These are phyloP conservation scores for Sycobia sp. DNA, from an alignment of 1,140 invertebrate species.

Conservation along the genomic window DNA sequence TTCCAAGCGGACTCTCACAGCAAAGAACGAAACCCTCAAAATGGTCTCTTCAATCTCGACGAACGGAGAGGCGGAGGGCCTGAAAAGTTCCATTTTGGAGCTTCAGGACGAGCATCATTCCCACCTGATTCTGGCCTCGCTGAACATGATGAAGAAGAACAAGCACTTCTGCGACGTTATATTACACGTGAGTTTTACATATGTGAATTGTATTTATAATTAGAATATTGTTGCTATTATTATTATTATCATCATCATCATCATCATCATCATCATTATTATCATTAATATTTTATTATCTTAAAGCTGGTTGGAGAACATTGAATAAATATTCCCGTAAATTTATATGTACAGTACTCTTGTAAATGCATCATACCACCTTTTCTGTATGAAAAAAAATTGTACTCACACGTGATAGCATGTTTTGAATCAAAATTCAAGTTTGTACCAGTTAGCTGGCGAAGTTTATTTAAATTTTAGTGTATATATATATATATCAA, in stretches of 20 bases:
- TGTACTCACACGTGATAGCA: too few relatives aligned
- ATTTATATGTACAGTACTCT: too few relatives aligned
- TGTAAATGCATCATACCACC: too few relatives aligned
- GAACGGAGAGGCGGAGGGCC: slow-evolving; percentile 41
- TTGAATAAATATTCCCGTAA: too few relatives aligned
- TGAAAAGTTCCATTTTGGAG: slow-evolving; percentile 41
- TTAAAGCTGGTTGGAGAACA: too few relatives aligned
- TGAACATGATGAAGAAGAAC: slow-evolving; percentile 78
- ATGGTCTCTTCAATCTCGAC: slow-evolving; percentile 43
- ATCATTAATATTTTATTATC: background rate
- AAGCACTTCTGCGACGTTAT: slow-evolving; percentile 80
- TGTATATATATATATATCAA: too few relatives aligned
- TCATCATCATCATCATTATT: background rate
- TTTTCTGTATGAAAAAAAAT: too few relatives aligned
- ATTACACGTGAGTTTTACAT: slow-evolving; percentile 69
- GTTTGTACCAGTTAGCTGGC: too few relatives aligned
- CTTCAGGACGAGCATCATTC: slow-evolving; percentile 62
- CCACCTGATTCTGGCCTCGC: slow-evolving; percentile 65
- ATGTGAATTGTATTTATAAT: background rate
- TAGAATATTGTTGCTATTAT: too few relatives aligned
- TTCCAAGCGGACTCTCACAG: background rate
- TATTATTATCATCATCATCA: background rate
- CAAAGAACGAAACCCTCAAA: slow-evolving; percentile 21
- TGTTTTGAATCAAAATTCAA: too few relatives aligned
- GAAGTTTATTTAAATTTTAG: too few relatives aligned